Evolutionary conservation across 2,797 vertebrate species (phyloP).

Genomic region (Aphelocoma californica): DNA sequence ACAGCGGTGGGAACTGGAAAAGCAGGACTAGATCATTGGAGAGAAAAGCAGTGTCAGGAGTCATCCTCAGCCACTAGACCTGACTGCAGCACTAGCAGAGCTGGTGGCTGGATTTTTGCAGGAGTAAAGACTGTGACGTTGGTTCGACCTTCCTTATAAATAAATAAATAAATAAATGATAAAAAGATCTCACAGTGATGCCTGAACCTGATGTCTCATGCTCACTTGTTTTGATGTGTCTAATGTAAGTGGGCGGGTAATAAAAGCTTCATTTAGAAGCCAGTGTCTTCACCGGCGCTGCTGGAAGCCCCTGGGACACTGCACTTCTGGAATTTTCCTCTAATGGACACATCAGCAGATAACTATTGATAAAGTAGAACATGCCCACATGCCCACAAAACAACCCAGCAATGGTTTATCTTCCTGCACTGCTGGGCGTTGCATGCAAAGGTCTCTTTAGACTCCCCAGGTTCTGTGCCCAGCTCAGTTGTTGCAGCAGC

Average conservation of each 20-base stretch:
- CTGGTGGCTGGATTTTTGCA: neutral
- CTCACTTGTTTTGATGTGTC: constrained; percentile 53
- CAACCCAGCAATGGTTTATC: neutral
- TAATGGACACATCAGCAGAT: neutral
- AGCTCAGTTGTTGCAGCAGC: neutral
- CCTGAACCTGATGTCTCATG: constrained; percentile 29
- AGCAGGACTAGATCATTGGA: neutral
- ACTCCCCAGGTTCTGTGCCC: neutral
- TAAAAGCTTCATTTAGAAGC: constrained; percentile 56
- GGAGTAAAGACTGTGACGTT: neutral
- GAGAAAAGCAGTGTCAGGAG: neutral
- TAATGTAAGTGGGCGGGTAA: constrained; percentile 51
- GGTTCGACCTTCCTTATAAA: neutral
- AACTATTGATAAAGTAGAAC: neutral
- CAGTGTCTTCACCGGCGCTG: neutral
- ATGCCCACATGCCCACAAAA: neutral
- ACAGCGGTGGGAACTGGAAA: neutral
- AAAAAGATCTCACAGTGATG: neutral
- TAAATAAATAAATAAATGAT: neutral
- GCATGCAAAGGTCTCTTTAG: neutral
- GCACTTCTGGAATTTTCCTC: constrained; percentile 46
- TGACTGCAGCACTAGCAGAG: neutral
- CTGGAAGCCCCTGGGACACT: constrained; percentile 33
- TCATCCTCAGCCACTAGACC: neutral
- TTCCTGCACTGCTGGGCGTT: neutral